Evolutionary conservation across 1,140 invertebrate genomes (phyloP).

Genomic region (Philotrypesis tridentata): DNA sequence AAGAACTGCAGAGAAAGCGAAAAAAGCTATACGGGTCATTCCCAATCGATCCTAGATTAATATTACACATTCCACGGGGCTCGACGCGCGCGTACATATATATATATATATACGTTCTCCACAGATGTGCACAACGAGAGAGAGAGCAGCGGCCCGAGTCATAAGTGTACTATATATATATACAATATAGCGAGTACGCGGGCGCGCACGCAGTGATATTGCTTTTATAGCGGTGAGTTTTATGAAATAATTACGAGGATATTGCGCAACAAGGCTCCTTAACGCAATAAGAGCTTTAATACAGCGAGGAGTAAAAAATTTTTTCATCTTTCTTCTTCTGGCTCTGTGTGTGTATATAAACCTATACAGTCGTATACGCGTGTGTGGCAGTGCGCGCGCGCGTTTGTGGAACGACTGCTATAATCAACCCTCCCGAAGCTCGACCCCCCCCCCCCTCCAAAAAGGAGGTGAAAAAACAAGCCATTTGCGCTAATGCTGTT

Average conservation of each 20-base stretch:
- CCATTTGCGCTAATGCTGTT: slow-evolving; percentile 8
- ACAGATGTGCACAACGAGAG: too few relatives aligned
- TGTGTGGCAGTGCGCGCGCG: too few relatives aligned
- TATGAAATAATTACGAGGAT: background rate
- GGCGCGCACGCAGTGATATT: too few relatives aligned
- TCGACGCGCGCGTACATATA: background rate
- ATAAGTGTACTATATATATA: too few relatives aligned
- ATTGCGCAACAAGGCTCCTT: background rate
- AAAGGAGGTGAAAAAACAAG: background rate
- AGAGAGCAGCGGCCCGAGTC: too few relatives aligned
- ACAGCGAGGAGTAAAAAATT: background rate
- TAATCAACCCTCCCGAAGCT: background rate
- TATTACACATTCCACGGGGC: background rate
- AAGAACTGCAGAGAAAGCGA: too few relatives aligned
- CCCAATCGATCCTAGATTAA: background rate
- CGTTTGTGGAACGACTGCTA: background rate
- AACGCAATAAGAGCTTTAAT: background rate
- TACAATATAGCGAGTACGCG: too few relatives aligned
- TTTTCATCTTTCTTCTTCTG: background rate
- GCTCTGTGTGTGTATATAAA: too few relatives aligned
- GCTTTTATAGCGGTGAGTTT: background rate
- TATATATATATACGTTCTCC: too few relatives aligned
- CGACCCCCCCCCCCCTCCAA: too few relatives aligned
- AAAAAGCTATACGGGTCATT: background rate
- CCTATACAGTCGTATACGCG: too few relatives aligned